Percentiles rank a stretch among this genome's conserved stretches.
Evolutionary conservation across 92 coral and sea anemone genomes (phyloP).

Genomic region (Isaurus tuberculatus): DNA sequence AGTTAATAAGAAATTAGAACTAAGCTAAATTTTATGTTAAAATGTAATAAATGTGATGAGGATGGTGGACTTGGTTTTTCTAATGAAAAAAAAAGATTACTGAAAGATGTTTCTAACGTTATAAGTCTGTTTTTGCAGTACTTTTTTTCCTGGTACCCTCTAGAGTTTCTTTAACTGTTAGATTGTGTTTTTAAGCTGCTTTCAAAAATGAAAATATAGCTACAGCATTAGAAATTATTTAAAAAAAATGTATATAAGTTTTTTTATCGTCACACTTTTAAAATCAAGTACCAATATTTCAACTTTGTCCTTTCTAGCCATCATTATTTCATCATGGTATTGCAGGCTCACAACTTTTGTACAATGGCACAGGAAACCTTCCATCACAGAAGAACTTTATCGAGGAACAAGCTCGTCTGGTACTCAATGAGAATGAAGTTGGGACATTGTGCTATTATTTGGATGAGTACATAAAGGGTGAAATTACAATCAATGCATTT

Average conservation of each 20-base stretch:
- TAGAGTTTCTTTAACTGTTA: too few relatives aligned
- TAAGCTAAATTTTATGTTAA: too few relatives aligned
- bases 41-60: too few relatives aligned
- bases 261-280: background rate
- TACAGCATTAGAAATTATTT: too few relatives aligned
- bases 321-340: background rate
- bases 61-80: too few relatives aligned
- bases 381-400: slow-evolving; percentile 80
- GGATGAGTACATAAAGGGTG: slow-evolving; percentile 79
- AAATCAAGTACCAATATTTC: background rate
- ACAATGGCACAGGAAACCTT: slow-evolving; percentile 77
- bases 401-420: slow-evolving; percentile 83
- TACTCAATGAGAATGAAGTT: slow-evolving; percentile 81
- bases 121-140: too few relatives aligned
- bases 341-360: slow-evolving; percentile 83
- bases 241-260: background rate
- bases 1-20: background rate
- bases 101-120: too few relatives aligned
- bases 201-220: too few relatives aligned
- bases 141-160: too few relatives aligned
- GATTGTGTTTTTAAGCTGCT: too few relatives aligned
- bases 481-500: slow-evolving; percentile 71
- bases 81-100: too few relatives aligned
- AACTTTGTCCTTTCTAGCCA: slow-evolving; percentile 5
- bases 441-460: slow-evolving; percentile 87